phyloP scores from a whole-genome alignment of 2,888 invertebrate genomes.

The Tenthredo distinguenda region DNA sequence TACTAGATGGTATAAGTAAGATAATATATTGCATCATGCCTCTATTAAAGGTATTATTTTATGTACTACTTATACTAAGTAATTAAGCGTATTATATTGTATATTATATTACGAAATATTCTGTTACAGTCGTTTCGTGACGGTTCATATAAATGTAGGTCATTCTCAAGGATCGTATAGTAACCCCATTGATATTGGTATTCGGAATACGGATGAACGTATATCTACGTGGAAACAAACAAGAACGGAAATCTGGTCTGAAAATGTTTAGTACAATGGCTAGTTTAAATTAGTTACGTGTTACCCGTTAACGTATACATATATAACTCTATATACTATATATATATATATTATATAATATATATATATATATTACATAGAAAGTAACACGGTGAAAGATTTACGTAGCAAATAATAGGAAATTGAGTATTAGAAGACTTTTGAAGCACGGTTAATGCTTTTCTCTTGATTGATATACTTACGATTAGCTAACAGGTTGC shows the following conservation, averaged over 20 bases:
- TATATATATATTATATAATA: background rate
- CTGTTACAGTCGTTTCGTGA: constrained; percentile 4
- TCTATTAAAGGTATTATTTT: constrained; percentile 49
- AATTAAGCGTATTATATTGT: constrained; percentile 36
- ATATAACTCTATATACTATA: background rate
- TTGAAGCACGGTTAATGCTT: constrained; percentile 19
- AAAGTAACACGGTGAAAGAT: constrained; percentile 10
- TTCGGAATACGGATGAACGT: background rate
- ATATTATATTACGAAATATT: constrained; percentile 23
- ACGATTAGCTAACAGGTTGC: background rate
- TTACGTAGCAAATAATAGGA: constrained; percentile 26
- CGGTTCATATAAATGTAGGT: constrained; percentile 1
- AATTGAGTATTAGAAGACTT: constrained; percentile 19
- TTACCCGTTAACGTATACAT: constrained; percentile 26
- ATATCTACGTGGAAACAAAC: background rate
- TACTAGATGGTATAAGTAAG: constrained; percentile 42
- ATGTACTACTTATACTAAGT: constrained; percentile 42
- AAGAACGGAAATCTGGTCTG: constrained; percentile 4
- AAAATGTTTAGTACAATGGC: constrained; percentile 32
- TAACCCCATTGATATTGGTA: background rate
- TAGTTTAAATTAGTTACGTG: constrained; percentile 34
- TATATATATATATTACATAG: background rate
- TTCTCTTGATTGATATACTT: background rate
- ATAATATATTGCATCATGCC: constrained; percentile 48
- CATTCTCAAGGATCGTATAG: constrained; percentile 25